Conservation (phyloP, 2,113 vertebrate species). For the Nestor notabilis region DNA sequence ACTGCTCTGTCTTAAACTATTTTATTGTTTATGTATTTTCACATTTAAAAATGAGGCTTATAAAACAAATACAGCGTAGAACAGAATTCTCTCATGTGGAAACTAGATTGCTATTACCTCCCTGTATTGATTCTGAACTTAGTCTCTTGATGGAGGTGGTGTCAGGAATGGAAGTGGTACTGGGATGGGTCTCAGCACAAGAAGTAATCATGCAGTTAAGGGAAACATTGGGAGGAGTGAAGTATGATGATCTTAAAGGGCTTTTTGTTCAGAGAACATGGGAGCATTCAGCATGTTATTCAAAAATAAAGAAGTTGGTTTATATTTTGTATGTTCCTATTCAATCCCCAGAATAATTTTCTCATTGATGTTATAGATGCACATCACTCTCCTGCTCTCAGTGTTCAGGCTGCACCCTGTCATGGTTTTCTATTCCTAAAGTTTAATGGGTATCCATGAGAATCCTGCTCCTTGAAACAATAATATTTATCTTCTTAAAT, state of each 20-base stretch:
- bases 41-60: not conserved
- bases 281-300: not conserved
- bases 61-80: not conserved
- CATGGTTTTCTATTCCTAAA: rapidly evolving
- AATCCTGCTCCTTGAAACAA: not conserved
- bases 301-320: not conserved
- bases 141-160: not conserved
- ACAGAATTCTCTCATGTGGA: not conserved
- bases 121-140: not conserved
- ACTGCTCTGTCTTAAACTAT: not conserved
- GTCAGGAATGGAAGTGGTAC: not conserved
- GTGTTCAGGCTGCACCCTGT: not conserved
- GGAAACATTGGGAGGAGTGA: not conserved
- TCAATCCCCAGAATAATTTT: not conserved
- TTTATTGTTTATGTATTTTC: not conserved
- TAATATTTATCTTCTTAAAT: not conserved
- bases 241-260: not conserved
- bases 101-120: not conserved
- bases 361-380: not conserved
- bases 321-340: not conserved
- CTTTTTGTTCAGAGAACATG: not conserved
- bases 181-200: not conserved
- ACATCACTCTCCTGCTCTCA: not conserved
- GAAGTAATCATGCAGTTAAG: not conserved
- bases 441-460: not conserved